Base-by-base conservation (phyloP, 23 tunicate species). In the Halocynthia aurantium region DNA sequence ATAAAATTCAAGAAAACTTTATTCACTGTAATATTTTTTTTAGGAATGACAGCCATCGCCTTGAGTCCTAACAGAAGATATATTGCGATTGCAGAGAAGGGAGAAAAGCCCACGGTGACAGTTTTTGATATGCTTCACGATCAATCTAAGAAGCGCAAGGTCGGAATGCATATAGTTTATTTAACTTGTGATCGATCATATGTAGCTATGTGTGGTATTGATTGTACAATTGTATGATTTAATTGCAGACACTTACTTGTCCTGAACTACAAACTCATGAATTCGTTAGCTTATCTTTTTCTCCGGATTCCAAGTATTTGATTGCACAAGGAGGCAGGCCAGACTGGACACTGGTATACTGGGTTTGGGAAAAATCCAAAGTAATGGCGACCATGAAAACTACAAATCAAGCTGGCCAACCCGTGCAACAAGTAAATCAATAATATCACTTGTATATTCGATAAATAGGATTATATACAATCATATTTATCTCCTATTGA, bases 341-440 rank as follows among this genome's bases (percentile, higher is more conserved):
- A 8, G 99, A 94, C 50, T 94, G 95, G 95, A 81, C 74, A 69
- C 73, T 94, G 64, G 90, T 88, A 10, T 88, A 87, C 58, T 94
- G 95, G 95, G 95, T 88, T 17, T 94, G 99, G 99, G 99, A 94
- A 60, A 94, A 94, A 56, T 70, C 86, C 6, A 88, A 88, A 53
- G 69, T 94, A 8, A 82, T 94, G 91, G 94, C 99, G 44, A 55
- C 84, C 17, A 81, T 87, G 81, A 93, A 87, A 63, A 93, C 93
- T 5, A 84, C 94, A 15, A 81, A 81, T 57, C 98, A 92, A 58
- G 31, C 92, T 18, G 83, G 88, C 6, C 92, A 82, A 49, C 98
- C 98, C 50, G 84, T 92, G 6, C 83, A 92, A 68, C 98, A 92
- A 65, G 98, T 92, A 19, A 63, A 15, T 31, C 44, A 31, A 31